Percentiles rank a stretch among this genome's conserved stretches.
phyloP scores from a whole-genome alignment of 2,113 vertebrate genomes.

The Pelecanus crispus region DNA sequence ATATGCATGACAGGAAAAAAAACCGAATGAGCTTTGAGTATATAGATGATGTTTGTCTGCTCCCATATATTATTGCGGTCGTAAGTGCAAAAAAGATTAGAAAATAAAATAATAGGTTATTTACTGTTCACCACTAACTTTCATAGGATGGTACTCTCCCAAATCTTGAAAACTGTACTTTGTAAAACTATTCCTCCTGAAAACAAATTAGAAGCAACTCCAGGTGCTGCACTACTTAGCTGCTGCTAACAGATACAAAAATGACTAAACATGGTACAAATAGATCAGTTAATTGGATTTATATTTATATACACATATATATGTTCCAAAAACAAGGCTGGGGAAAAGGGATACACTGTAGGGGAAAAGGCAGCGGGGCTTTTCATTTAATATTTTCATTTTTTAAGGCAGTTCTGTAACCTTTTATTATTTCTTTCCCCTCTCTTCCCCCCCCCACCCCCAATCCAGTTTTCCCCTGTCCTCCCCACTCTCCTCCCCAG shows the following conservation, averaged over 20 bases:
- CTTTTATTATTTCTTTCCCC: not conserved
- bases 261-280: not conserved
- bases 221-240: not conserved
- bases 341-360: not conserved
- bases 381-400: not conserved
- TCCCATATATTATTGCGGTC: not conserved
- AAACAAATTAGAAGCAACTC: not conserved
- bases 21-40: constrained; percentile 10
- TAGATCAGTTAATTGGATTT: not conserved
- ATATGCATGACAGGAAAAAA: constrained; percentile 25
- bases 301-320: not conserved
- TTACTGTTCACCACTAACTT: not conserved
- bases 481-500: not conserved
- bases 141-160: not conserved
- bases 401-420: not conserved
- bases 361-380: not conserved
- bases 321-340: not conserved
- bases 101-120: not conserved
- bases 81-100: not conserved
- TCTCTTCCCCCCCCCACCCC: not conserved
- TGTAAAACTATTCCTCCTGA: not conserved
- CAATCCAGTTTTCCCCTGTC: not conserved
- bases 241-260: not conserved
- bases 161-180: not conserved
- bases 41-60: constrained; percentile 27